phyloP scores from a whole-genome alignment of 2,797 vertebrate species.

The Mus spretus region DNA sequence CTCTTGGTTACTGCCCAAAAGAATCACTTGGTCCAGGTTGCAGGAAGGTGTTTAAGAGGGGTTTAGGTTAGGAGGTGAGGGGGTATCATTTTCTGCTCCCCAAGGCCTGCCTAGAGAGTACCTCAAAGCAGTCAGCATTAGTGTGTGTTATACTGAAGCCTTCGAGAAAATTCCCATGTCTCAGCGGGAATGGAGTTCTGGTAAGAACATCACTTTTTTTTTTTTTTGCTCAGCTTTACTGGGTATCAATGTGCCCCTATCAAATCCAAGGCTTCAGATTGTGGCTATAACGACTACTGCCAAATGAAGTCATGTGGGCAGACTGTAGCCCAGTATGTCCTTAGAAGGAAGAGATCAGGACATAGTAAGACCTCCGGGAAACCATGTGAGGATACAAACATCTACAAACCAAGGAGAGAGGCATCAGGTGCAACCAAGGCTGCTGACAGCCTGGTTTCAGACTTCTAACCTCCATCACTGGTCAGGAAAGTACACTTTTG shows the following conservation, averaged over 20 bases:
- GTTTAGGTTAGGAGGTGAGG: not conserved
- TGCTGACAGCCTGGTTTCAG: too few relatives aligned
- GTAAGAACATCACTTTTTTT: rapidly evolving
- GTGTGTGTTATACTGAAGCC: not conserved
- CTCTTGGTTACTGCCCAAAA: not conserved
- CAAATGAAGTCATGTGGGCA: not conserved
- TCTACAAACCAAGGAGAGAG: not conserved
- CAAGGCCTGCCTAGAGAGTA: not conserved
- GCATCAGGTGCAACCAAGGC: not conserved
- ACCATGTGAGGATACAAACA: not conserved
- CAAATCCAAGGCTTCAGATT: not conserved
- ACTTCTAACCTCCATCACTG: not conserved
- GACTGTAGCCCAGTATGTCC: not conserved
- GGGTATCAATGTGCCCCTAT: not conserved
- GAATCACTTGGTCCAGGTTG: not conserved
- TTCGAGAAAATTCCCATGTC: not conserved
- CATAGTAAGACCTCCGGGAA: not conserved
- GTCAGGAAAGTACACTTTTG: not conserved
- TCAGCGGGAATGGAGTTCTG: rapidly evolving
- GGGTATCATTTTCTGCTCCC: not conserved
- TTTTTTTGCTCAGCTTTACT: not conserved
- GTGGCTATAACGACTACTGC: not conserved
- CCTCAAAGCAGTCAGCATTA: not conserved
- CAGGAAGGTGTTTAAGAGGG: not conserved
- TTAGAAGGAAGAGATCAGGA: not conserved